Conservation (phyloP, 2,113 vertebrate species). For the Scomber scombrus region DNA sequence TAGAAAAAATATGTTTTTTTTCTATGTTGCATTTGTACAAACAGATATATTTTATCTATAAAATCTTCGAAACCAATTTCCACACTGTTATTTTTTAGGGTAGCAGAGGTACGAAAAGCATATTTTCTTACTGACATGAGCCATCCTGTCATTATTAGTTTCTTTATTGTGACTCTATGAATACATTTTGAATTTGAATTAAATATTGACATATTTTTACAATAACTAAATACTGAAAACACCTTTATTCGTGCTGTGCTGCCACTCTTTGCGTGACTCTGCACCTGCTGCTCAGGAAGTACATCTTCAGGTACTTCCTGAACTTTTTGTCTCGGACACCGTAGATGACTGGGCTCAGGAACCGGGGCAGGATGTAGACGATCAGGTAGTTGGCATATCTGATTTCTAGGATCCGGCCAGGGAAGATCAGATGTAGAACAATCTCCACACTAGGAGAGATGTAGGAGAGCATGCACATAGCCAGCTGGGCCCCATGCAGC, state of each 20-base stretch:
- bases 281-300: slow-evolving; percentile 48
- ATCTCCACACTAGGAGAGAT: slow-evolving; percentile 80
- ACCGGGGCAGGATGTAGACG: slow-evolving; percentile 82
- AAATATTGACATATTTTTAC: too few relatives aligned
- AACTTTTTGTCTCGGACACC: slow-evolving; percentile 80
- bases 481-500: slow-evolving; percentile 81
- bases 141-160: too few relatives aligned
- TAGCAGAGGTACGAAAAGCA: too few relatives aligned
- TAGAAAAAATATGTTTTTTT: too few relatives aligned
- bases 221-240: too few relatives aligned
- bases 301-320: slow-evolving; percentile 68
- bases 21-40: too few relatives aligned
- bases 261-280: slow-evolving; percentile 20
- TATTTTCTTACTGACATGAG: too few relatives aligned
- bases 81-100: too few relatives aligned
- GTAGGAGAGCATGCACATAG: slow-evolving; percentile 85
- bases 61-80: too few relatives aligned
- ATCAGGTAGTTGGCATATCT: slow-evolving; percentile 79
- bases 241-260: not conserved
- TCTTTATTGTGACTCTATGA: too few relatives aligned
- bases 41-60: too few relatives aligned
- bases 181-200: too few relatives aligned
- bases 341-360: slow-evolving; percentile 83
- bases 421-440: slow-evolving; percentile 69
- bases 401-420: slow-evolving; percentile 68